phyloP scores from a whole-genome alignment of 2,113 vertebrate species.

The Steatornis caripensis region DNA sequence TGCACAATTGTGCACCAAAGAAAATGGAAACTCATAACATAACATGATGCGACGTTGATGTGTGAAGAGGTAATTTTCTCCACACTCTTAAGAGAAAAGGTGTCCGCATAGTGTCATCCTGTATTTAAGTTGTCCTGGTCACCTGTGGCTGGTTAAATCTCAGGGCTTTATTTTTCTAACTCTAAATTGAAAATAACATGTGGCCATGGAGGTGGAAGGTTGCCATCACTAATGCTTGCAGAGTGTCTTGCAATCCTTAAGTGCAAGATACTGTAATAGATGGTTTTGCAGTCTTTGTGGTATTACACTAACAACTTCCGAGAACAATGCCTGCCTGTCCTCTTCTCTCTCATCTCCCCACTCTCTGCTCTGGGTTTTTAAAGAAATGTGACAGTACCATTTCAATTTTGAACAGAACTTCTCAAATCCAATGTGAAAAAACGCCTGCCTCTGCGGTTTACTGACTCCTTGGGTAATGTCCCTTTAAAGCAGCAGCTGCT shows the following conservation, averaged over 20 bases:
- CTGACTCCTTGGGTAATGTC: constrained; percentile 26
- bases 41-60: fast-evolving
- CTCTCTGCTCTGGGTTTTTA: neutral
- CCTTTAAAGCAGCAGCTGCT: constrained; percentile 62
- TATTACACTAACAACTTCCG: neutral
- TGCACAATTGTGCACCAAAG: neutral
- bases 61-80: neutral
- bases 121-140: neutral
- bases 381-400: neutral
- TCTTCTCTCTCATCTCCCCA: neutral
- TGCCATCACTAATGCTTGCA: neutral
- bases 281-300: neutral
- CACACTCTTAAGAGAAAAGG: neutral
- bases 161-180: neutral
- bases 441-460: neutral
- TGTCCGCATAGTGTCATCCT: neutral
- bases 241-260: neutral
- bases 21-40: neutral
- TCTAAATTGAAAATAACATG: neutral
- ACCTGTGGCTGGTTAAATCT: neutral
- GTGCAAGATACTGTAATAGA: neutral
- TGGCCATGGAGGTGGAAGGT: neutral
- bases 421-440: neutral
- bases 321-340: neutral
- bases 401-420: neutral